These are phyloP conservation scores for Diorhabda sublineata DNA, from an alignment of 1,140 invertebrate species.

Conservation along the genomic window DNA sequence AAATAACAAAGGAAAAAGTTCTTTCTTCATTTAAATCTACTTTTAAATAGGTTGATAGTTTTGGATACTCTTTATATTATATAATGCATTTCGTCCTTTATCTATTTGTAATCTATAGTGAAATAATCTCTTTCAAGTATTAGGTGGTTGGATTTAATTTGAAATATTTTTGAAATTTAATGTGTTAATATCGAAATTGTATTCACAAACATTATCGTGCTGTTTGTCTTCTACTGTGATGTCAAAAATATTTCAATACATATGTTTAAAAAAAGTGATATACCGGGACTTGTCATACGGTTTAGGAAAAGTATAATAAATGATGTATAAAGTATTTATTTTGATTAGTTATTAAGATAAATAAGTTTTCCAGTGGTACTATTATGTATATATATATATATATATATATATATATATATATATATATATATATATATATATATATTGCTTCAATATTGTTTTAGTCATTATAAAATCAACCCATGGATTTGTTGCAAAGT, in stretches of 20 bases:
- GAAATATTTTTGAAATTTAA: neutral
- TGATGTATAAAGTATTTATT: slow-evolving; percentile 3
- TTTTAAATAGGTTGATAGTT: no score
- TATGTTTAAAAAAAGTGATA: neutral
- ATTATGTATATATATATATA: neutral
- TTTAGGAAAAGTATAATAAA: neutral
- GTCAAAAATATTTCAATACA: neutral
- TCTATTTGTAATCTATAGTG: neutral
- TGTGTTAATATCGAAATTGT: neutral
- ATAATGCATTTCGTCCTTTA: slow-evolving; percentile 1
- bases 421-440: neutral
- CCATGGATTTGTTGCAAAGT: neutral
- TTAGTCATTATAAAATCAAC: neutral
- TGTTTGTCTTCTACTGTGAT: neutral
- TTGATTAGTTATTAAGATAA: neutral
- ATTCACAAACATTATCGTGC: no score
- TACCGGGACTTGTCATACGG: neutral
- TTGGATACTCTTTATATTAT: neutral
- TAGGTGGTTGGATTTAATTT: neutral
- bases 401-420: neutral
- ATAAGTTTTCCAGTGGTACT: slow-evolving; percentile 2
- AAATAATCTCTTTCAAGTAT: neutral
- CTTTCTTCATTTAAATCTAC: no score
- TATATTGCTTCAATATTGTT: neutral
- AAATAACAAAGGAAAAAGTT: no score